Base-by-base conservation (phyloP, 2,113 vertebrate genomes). In the Dendropsophus ebraccatus region DNA sequence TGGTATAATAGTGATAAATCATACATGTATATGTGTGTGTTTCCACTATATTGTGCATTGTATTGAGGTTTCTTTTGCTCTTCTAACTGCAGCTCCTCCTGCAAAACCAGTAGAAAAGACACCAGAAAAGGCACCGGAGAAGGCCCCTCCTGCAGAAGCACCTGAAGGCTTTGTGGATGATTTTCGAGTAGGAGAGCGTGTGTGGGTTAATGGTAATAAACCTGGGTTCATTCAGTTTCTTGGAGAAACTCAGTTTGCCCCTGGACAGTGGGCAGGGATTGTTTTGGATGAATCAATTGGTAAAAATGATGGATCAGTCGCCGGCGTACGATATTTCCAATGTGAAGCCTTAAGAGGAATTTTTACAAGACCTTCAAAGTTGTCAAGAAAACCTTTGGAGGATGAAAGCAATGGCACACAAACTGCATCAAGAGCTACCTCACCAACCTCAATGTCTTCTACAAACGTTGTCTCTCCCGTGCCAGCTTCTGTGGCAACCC, bases 161-260 rank as follows among this genome's bases (percentile, higher is more conserved):
- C 93, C 91, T 2, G 97, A 96, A 28, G 93, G 94, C 19, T 94
- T 94, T 74, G 96, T 95, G 89, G 96, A 98, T 81, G 95, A 92
- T 89, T 99, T 97, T 87, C 90, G 95, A 83, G 91, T 97, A 1
- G 98, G 97, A 28, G 97, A 99, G n/a, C 94, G 94, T n/a, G 97
- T 99, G 16, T 99, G 98, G 97, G 98, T 99, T 77, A 99, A 99
- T 23, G 98, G 98, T 10, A 99, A 97, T 88, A 99, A 99, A 83
- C 96, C 98, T 0, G 98, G 98, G 35, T 94, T 93, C 58, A 94
- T 99, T 87, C 97, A 98, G 88, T 99, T 99, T 91, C 94, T 99
- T 47, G 98, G 98, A 47, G 97, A 99, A 73, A 97, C 98, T 0
- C 98, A 99, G 87, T 99, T 99, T 84, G 98, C 98, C 2, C 98